Percentiles rank a stretch among this genome's conserved stretches.
Conservation (phyloP, 1,140 invertebrate genomes). For the Drosophila repleta region DNA sequence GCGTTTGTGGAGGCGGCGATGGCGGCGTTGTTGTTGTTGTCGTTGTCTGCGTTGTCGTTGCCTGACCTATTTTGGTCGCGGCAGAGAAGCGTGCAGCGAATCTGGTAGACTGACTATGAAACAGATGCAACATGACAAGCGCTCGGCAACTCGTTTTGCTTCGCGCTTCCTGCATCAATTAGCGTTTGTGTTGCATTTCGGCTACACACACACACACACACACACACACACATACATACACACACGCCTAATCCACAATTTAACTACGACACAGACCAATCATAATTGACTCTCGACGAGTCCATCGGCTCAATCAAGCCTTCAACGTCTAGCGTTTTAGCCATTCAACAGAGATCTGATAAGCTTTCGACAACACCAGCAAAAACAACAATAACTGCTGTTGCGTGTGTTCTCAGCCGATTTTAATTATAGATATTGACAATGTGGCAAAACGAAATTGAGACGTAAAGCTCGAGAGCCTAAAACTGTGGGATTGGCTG, state of each 20-base stretch:
- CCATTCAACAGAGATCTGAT: slow-evolving; percentile 60
- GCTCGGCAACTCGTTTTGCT: slow-evolving; percentile 63
- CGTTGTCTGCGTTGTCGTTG: slow-evolving; percentile 48
- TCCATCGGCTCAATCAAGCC: slow-evolving; percentile 78
- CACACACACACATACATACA: not conserved
- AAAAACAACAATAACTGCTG: slow-evolving; percentile 6
- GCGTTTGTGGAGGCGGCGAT: slow-evolving; percentile 41
- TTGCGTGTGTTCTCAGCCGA: slow-evolving; percentile 76
- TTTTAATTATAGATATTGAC: slow-evolving; percentile 79
- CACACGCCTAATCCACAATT: slow-evolving; percentile 66
- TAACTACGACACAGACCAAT: slow-evolving; percentile 28
- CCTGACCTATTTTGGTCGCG: slow-evolving; percentile 68
- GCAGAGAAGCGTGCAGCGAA: slow-evolving; percentile 49
- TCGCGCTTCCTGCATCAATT: slow-evolving; percentile 78
- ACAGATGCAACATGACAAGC: slow-evolving; percentile 65
- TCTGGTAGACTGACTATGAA: slow-evolving; percentile 39
- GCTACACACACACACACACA: slow-evolving; percentile 4
- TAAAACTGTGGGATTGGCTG: slow-evolving; percentile 16
- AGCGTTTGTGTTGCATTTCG: slow-evolving; percentile 52
- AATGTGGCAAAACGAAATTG: slow-evolving; percentile 69
- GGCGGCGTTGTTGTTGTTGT: slow-evolving; percentile 24
- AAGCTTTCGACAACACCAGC: slow-evolving; percentile 30
- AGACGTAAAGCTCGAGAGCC: slow-evolving; percentile 55
- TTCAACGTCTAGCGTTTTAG: slow-evolving; percentile 64
- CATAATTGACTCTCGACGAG: slow-evolving; percentile 65